Conservation (phyloP, 2,888 invertebrate species). For the Arge pagana region DNA sequence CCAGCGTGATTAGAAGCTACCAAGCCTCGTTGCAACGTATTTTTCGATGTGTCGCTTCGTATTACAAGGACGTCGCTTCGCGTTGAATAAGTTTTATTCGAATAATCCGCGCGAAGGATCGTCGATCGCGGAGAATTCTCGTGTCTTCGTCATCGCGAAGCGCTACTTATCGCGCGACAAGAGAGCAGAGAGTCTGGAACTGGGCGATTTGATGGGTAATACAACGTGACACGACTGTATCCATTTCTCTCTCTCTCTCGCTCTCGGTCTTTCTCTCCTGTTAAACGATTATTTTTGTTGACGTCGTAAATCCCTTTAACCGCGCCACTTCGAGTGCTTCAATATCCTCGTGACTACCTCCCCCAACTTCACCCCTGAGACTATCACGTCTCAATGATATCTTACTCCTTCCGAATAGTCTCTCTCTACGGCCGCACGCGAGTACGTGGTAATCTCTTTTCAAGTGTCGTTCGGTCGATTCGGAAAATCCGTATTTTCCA, state of each 20-base stretch:
- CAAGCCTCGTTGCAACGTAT: too few species aligned
- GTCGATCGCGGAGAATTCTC: too few species aligned
- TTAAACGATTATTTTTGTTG: conserved; percentile 47
- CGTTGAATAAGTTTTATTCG: too few species aligned
- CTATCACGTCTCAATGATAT: conserved; percentile 40
- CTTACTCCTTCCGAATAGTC: conserved; percentile 37
- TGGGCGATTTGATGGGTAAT: conserved; percentile 43
- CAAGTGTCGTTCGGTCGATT: conserved; percentile 10
- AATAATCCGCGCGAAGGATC: too few species aligned
- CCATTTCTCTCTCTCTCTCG: background rate
- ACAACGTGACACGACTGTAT: conserved; percentile 21
- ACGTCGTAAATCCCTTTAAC: conserved; percentile 47
- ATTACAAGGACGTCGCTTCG: too few species aligned
- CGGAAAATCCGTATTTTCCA: background rate
- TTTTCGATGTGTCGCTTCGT: too few species aligned
- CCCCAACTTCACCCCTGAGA: conserved; percentile 33
- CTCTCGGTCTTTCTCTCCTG: conserved; percentile 20
- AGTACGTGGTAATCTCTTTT: conserved; percentile 20
- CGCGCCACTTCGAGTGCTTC: conserved; percentile 38
- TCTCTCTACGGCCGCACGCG: conserved; percentile 17
- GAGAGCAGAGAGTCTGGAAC: too few species aligned
- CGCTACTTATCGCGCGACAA: too few species aligned
- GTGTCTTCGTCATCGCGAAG: too few species aligned
- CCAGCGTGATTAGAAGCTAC: too few species aligned
- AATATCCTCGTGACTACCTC: conserved; percentile 31